These are phyloP conservation scores for Oryzias woworae DNA, from an alignment of 2,113 vertebrate genomes.

Conservation along the genomic window DNA sequence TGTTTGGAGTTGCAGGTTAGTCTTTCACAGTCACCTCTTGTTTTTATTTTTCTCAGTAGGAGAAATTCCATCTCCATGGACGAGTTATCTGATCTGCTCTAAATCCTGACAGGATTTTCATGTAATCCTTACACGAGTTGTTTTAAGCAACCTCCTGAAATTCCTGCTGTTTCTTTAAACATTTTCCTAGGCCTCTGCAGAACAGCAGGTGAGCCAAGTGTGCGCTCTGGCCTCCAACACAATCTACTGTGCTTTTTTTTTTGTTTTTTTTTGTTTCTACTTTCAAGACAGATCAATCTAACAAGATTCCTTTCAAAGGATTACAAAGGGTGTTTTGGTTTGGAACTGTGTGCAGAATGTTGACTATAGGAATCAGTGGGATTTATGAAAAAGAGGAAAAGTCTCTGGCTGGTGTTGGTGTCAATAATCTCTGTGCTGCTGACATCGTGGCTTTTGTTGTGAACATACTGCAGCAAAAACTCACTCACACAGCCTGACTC, in stretches of 20 bases:
- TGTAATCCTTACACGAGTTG: constrained; percentile 14
- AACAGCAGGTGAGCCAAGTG: constrained; percentile 7
- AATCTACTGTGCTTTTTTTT: constrained; percentile 11
- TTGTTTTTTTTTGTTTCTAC: not conserved
- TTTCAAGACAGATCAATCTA: constrained; percentile 4
- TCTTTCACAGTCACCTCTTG: constrained; percentile 2
- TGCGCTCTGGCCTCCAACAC: constrained; percentile 32
- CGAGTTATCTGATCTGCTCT: constrained; percentile 29
- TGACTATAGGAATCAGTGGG: constrained; percentile 14
- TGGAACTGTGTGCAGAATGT: constrained; percentile 25
- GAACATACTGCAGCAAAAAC: constrained; percentile 43
- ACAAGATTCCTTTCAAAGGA: constrained; percentile 31
- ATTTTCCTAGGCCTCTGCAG: constrained; percentile 4
- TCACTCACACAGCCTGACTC: constrained; percentile 34
- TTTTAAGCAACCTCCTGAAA: constrained; percentile 25
- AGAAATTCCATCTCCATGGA: constrained; percentile 18
- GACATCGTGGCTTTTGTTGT: constrained; percentile 46
- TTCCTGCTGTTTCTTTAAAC: constrained; percentile 26
- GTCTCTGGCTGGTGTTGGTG: constrained; percentile 35
- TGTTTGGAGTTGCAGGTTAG: not conserved
- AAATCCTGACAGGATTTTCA: not conserved
- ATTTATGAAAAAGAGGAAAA: constrained; percentile 24
- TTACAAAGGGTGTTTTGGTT: constrained; percentile 40
- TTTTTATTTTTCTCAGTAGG: constrained; percentile 4
- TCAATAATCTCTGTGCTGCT: constrained; percentile 69